A percentile compares a stretch with the other conserved stretches of the same genome.
Conservation (phyloP, 2,888 invertebrate species). For the Teleiodes luculella region DNA sequence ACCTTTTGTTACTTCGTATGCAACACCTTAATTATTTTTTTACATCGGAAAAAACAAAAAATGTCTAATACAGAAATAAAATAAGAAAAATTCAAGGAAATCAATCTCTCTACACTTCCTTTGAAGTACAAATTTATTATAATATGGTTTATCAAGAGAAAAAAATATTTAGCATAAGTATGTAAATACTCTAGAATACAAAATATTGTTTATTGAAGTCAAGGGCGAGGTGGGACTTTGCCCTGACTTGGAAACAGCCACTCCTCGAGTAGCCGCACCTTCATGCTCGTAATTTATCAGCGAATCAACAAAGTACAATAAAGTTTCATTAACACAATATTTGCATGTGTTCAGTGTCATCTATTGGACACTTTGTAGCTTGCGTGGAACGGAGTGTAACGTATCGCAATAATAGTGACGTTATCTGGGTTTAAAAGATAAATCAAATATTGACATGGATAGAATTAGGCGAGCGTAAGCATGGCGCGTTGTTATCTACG, state of each 20-base stretch:
- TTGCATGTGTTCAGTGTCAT: background rate
- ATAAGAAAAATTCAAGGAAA: too few relatives aligned
- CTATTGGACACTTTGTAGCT: conserved; percentile 7
- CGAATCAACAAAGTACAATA: background rate
- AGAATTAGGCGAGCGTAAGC: conserved; percentile 10
- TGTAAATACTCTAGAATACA: too few relatives aligned
- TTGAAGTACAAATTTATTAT: too few relatives aligned
- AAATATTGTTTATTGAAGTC: too few relatives aligned
- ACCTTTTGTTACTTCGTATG: too few relatives aligned
- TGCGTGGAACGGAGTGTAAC: conserved; percentile 23
- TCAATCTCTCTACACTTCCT: too few relatives aligned
- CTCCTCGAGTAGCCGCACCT: background rate
- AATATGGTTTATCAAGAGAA: too few relatives aligned
- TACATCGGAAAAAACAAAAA: too few relatives aligned
- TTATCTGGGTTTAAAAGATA: conserved; percentile 61
- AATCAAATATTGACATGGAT: conserved; percentile 41
- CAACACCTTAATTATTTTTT: too few relatives aligned
- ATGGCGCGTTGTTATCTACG: conserved; percentile 34
- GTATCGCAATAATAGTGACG: conserved; percentile 38
- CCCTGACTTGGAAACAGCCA: background rate
- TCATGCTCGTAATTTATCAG: background rate
- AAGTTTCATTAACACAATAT: background rate
- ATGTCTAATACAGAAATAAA: too few relatives aligned
- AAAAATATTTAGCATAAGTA: too few relatives aligned
- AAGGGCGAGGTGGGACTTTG: too few relatives aligned